Base-by-base conservation (phyloP, 2,797 vertebrate species). In the Brotula barbata region DNA sequence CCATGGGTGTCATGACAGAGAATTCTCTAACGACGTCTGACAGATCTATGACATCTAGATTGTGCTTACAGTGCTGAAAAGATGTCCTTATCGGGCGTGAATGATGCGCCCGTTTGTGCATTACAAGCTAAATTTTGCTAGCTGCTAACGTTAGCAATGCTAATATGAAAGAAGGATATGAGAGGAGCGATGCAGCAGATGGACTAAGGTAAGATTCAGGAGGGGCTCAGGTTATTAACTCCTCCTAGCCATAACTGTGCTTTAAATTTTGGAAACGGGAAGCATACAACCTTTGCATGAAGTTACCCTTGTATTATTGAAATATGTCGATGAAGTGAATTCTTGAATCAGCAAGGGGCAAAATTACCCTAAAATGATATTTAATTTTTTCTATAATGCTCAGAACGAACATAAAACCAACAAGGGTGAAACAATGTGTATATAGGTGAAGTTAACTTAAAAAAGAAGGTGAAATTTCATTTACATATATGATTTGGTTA, bases 61-160 rank as follows among this genome's bases (percentile, higher is more conserved):
- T 17, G 19, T 39, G 46, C 49, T 13, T 12, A 2, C 6, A 19
- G n/a, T 5, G 48, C 2, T 25, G n/a, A 60, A 54, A 51, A 16
- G 37, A 11, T 16, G 72, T 71, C 20, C 41, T 64, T 47, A 76
- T 83, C 67, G 71, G 23, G 31, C 16, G 41, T 56, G 22, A 16
- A 31, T 51, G 33, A 51, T 55, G 64, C 25, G 62, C 68, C 52
- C 17, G 9, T 53, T 14, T 13, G 10, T 51, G 49, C 76, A 20
- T 12, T 11, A 9, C 25, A n/a, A 52, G 80, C 84, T 80, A 81
- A 48, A 64, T 17, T 23, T 49, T 52, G 87, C 77, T 87, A 86
- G 75, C 59, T 8, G 71, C 51, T 77, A 81, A 78, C 72, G 37
- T n/a, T 39, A 28, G 43, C 12, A 39, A 31, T 67, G 68, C 33